Conservation (phyloP, 35 echinoderm and acorn worm genomes). For the Patiria miniata region DNA sequence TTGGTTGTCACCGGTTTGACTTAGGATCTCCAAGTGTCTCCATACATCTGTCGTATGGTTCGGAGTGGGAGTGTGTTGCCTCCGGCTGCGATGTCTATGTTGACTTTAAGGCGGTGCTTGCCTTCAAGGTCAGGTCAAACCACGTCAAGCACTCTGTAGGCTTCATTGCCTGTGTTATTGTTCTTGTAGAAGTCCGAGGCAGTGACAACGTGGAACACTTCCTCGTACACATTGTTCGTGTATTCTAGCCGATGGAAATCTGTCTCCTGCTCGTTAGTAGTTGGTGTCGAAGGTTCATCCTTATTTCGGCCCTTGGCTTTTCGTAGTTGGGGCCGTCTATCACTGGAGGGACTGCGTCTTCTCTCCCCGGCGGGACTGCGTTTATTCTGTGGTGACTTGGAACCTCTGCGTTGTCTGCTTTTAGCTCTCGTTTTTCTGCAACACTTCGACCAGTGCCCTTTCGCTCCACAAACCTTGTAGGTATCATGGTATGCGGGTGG, state of each 20-base stretch:
- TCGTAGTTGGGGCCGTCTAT: background rate
- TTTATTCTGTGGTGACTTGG: background rate
- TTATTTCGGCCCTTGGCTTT: background rate
- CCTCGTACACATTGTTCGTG: no score
- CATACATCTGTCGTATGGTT: no score
- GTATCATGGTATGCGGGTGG: conserved; percentile 53
- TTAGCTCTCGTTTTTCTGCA: background rate
- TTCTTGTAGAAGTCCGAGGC: background rate
- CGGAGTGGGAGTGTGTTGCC: conserved; percentile 40
- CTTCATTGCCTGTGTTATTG: background rate
- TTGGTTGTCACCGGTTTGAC: no score
- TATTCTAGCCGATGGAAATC: no score
- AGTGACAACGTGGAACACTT: no score
- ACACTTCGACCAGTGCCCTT: no score
- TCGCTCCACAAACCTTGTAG: conserved; percentile 44
- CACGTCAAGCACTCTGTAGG: no score
- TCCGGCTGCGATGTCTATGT: conserved; percentile 43
- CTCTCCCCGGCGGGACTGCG: background rate
- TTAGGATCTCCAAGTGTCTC: no score
- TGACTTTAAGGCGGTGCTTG: no score
- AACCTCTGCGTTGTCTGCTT: background rate
- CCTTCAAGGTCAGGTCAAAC: no score
- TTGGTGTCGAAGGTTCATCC: background rate
- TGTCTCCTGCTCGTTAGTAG: no score
- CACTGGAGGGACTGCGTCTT: no score